These are phyloP conservation scores for Trissolcus basalis DNA, from an alignment of 1,140 invertebrate genomes.

Conservation along the genomic window DNA sequence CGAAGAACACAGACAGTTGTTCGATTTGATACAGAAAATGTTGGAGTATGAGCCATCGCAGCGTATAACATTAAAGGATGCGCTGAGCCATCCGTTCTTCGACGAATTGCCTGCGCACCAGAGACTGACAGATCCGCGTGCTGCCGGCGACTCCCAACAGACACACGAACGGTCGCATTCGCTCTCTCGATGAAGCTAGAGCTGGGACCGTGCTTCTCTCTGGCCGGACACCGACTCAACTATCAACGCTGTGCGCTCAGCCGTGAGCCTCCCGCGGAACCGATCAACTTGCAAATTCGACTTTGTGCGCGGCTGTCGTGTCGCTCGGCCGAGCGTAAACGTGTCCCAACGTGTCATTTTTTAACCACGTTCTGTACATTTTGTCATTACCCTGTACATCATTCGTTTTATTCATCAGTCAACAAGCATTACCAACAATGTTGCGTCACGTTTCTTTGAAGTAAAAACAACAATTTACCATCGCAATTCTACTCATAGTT, in stretches of 20 bases:
- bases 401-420: slow-evolving; percentile 24
- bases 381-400: slow-evolving; percentile 58
- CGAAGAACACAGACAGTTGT: slow-evolving; percentile 93
- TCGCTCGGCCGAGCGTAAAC: slow-evolving; percentile 68
- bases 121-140: slow-evolving; percentile 79
- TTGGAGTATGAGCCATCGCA: slow-evolving; percentile 96
- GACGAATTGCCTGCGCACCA: slow-evolving; percentile 86
- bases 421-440: slow-evolving; percentile 61
- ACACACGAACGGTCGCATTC: slow-evolving; percentile 80
- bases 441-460: slow-evolving; percentile 60
- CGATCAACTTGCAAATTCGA: not conserved
- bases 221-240: slow-evolving; percentile 55
- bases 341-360: slow-evolving; percentile 71
- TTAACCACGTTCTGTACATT: slow-evolving; percentile 74
- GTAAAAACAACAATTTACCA: slow-evolving; percentile 42
- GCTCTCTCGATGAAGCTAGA: slow-evolving; percentile 79
- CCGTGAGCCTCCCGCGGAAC: slow-evolving; percentile 9
- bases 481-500: not conserved
- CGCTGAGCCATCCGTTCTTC: slow-evolving; percentile 95
- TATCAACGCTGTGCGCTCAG: not conserved
- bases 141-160: slow-evolving; percentile 73
- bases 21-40: slow-evolving; percentile 96
- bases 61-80: slow-evolving; percentile 91
- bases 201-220: slow-evolving; percentile 70
- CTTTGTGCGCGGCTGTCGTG: slow-evolving; percentile 52